Conservation (phyloP, 2,888 invertebrate genomes). For the Geotrupes spiniger region DNA sequence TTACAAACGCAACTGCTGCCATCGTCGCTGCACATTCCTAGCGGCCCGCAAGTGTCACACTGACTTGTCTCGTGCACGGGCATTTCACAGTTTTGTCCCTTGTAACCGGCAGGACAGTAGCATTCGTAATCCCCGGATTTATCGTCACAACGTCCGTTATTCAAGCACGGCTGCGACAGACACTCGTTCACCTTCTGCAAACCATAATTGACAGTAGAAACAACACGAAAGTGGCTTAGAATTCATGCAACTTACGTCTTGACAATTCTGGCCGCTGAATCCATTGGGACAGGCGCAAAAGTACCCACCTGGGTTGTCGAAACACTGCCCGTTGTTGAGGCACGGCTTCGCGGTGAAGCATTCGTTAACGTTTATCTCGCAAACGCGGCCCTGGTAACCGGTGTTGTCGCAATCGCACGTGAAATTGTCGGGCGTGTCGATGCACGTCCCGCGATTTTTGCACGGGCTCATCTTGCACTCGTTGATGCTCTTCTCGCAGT, state of each 20-base stretch:
- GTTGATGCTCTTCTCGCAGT: slow-evolving; percentile 72
- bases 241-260: slow-evolving; percentile 57
- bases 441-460: slow-evolving; percentile 60
- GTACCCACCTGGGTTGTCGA: slow-evolving; percentile 78
- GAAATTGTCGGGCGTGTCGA: slow-evolving; percentile 71
- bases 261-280: slow-evolving; percentile 79
- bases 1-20: slow-evolving; percentile 62
- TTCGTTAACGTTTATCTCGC: slow-evolving; percentile 79
- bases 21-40: slow-evolving; percentile 18
- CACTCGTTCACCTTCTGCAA: slow-evolving; percentile 57
- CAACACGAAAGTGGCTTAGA: no score
- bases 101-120: slow-evolving; percentile 55
- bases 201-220: no score
- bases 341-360: slow-evolving; percentile 66
- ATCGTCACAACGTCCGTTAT: slow-evolving; percentile 61
- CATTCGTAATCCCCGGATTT: slow-evolving; percentile 57
- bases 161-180: slow-evolving; percentile 58
- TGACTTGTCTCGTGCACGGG: slow-evolving; percentile 36
- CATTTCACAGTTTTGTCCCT: slow-evolving; percentile 55
- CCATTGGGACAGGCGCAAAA: slow-evolving; percentile 75
- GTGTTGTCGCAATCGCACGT: slow-evolving; percentile 76
- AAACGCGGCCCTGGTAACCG: slow-evolving; percentile 71
- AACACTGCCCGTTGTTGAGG: slow-evolving; percentile 72
- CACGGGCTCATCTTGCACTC: slow-evolving; percentile 74
- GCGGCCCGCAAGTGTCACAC: slow-evolving; percentile 34